These are phyloP conservation scores for Phoebastria nigripes DNA, from an alignment of 2,797 vertebrate genomes.

Conservation along the genomic window DNA sequence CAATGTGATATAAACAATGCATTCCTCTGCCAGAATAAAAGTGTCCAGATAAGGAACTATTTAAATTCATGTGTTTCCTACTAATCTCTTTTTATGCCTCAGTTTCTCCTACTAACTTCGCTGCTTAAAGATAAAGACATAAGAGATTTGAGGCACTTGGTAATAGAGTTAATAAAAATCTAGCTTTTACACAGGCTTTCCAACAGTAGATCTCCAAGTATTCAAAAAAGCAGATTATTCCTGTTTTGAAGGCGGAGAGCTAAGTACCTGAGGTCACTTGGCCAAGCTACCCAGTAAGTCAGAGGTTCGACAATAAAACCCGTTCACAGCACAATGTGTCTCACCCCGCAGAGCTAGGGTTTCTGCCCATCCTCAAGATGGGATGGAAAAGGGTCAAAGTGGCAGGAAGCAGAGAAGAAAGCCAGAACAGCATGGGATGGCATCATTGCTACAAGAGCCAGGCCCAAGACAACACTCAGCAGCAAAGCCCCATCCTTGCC, in stretches of 20 bases:
- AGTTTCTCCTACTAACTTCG: neutral
- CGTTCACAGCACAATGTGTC: accelerated
- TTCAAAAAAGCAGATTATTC: neutral
- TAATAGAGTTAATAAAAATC: neutral
- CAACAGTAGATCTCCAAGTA: neutral
- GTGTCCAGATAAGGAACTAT: neutral
- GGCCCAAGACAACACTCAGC: neutral
- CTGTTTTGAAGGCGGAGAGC: neutral
- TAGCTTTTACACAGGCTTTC: neutral
- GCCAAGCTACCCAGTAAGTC: neutral
- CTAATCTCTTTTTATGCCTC: neutral
- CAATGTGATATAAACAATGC: neutral
- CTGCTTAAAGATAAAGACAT: neutral
- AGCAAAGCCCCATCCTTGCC: neutral
- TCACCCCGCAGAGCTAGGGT: neutral
- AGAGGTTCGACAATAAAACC: neutral
- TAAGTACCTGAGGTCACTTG: neutral
- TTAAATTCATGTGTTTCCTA: neutral
- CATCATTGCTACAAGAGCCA: neutral
- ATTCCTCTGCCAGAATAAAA: neutral
- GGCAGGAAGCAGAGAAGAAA: neutral
- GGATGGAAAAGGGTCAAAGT: neutral
- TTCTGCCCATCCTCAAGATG: neutral
- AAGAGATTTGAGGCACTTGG: neutral
- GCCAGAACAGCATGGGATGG: neutral